Conservation (phyloP, 2,888 invertebrate genomes). For the Orthosia gothica region DNA sequence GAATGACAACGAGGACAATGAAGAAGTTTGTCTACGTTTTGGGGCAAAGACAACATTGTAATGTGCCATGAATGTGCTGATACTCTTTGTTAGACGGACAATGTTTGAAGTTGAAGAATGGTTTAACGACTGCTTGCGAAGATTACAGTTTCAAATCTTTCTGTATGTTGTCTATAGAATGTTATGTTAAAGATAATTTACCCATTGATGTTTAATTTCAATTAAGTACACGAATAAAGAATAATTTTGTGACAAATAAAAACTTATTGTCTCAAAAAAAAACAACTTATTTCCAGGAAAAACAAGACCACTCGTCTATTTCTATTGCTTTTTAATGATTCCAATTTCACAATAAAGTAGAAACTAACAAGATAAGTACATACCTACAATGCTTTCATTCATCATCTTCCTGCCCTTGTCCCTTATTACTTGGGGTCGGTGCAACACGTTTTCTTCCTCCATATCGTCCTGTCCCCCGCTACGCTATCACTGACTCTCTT, state of each 20-base stretch:
- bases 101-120: conserved; percentile 32
- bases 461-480: too few species aligned
- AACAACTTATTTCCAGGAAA: background rate
- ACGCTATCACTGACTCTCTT: too few species aligned
- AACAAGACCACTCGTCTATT: background rate
- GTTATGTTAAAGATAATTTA: conserved; percentile 3
- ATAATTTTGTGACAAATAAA: too few species aligned
- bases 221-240: too few species aligned
- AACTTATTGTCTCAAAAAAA: background rate
- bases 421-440: too few species aligned
- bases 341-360: too few species aligned
- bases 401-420: too few species aligned
- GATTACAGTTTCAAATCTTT: conserved; percentile 22
- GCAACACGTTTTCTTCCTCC: too few species aligned
- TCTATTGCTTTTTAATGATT: too few species aligned
- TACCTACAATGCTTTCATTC: too few species aligned
- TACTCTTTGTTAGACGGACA: conserved; percentile 24
- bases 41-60: conserved; percentile 40
- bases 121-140: conserved; percentile 18
- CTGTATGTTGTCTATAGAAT: conserved; percentile 2
- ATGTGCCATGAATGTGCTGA: conserved; percentile 41
- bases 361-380: too few species aligned
- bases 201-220: too few species aligned
- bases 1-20: conserved; percentile 41
- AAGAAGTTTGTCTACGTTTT: conserved; percentile 48